Conservation (phyloP, 2,888 invertebrate species). For the Helleia helle region DNA sequence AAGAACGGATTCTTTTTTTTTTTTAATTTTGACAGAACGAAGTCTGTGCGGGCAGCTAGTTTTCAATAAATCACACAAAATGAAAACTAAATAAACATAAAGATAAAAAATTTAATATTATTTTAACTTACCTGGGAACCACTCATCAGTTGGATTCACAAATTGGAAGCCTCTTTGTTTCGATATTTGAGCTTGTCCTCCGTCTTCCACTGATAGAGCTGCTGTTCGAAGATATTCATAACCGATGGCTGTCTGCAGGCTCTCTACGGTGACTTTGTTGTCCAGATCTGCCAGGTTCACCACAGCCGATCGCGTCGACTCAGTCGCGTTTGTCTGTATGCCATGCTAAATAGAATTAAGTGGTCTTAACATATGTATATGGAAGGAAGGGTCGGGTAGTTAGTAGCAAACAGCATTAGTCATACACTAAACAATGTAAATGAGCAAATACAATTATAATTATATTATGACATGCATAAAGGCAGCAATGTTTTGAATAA, state of each 20-base stretch:
- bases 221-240: slow-evolving; percentile 87
- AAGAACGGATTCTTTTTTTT: too few species aligned
- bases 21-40: too few species aligned
- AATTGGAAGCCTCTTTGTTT: slow-evolving; percentile 89
- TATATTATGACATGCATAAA: neutral
- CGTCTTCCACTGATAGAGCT: slow-evolving; percentile 79
- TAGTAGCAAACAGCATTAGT: slow-evolving; percentile 26
- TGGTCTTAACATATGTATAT: slow-evolving; percentile 44
- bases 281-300: slow-evolving; percentile 87
- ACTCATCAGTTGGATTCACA: slow-evolving; percentile 89
- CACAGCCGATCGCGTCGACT: slow-evolving; percentile 86
- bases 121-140: slow-evolving; percentile 88
- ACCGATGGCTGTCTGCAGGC: slow-evolving; percentile 85
- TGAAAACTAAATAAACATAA: too few species aligned
- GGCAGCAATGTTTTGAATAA: neutral
- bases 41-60: too few species aligned
- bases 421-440: slow-evolving; percentile 7
- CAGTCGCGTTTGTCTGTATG: slow-evolving; percentile 89
- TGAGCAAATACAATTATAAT: neutral
- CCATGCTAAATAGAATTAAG: slow-evolving; percentile 78
- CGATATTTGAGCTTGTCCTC: slow-evolving; percentile 80
- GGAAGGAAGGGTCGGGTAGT: slow-evolving; percentile 33
- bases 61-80: too few species aligned
- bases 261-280: slow-evolving; percentile 79
- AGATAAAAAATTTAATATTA: too few species aligned